phyloP scores from a whole-genome alignment of 2,888 invertebrate species.

The Blera fallax region DNA sequence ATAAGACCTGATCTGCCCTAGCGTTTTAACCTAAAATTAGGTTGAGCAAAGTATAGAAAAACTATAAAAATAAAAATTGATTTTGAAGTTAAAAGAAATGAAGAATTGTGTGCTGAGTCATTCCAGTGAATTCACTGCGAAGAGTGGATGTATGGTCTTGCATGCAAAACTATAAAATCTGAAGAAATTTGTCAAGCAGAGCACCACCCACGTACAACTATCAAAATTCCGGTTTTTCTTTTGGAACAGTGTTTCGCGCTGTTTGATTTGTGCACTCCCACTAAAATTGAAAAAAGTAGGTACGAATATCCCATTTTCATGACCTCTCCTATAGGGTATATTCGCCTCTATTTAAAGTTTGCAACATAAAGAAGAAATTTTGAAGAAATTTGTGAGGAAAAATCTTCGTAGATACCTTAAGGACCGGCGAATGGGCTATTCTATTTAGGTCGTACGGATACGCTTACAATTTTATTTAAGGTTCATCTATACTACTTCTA shows the following conservation, averaged over 20 bases:
- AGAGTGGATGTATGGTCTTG: background rate
- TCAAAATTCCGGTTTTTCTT: constrained; percentile 25
- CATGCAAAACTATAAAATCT: background rate
- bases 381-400: too few relatives aligned
- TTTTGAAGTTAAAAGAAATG: background rate
- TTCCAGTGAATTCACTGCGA: background rate
- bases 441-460: too few relatives aligned
- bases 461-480: too few relatives aligned
- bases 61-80: too few relatives aligned
- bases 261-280: background rate
- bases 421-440: too few relatives aligned
- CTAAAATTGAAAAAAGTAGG: background rate
- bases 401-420: too few relatives aligned
- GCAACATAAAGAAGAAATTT: background rate
- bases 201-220: constrained; percentile 12
- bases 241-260: background rate
- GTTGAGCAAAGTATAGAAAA: too few relatives aligned
- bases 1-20: background rate
- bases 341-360: background rate
- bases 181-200: constrained; percentile 14
- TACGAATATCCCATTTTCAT: background rate
- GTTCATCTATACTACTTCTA: too few relatives aligned
- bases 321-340: background rate
- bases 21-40: too few relatives aligned
- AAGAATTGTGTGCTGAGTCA: background rate